Conservation (phyloP, 2,113 vertebrate genomes). For the Sander vitreus region DNA sequence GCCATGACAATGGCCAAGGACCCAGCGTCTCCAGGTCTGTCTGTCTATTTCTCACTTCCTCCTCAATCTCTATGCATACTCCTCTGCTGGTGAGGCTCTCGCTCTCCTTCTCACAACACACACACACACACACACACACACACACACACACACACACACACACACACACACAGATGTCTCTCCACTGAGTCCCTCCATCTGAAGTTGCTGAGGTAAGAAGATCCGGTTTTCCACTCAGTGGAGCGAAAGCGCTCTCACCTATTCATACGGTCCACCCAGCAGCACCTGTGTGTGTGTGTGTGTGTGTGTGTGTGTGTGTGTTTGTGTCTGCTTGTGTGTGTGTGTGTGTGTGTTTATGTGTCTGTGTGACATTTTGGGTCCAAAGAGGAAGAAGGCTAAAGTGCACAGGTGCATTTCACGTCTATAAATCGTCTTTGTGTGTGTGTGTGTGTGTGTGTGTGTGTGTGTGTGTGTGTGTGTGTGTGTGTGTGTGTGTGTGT, state of each 20-base stretch:
- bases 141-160: slow-evolving; percentile 30
- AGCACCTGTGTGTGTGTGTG: slow-evolving; percentile 74
- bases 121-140: background rate
- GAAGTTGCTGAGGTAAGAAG: slow-evolving; percentile 87
- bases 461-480: background rate
- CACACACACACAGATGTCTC: slow-evolving; percentile 76
- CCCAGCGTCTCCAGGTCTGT: background rate
- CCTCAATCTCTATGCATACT: slow-evolving; percentile 38
- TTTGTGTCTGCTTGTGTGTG: slow-evolving; percentile 47
- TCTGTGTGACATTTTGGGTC: slow-evolving; percentile 71
- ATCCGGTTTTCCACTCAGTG: slow-evolving; percentile 86
- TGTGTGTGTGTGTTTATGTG: slow-evolving; percentile 56
- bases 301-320: slow-evolving; percentile 46
- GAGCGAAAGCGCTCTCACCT: slow-evolving; percentile 80
- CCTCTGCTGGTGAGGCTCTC: slow-evolving; percentile 25
- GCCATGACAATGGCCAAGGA: slow-evolving; percentile 62
- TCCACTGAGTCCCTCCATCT: slow-evolving; percentile 72
- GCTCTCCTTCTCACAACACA: slow-evolving; percentile 17
- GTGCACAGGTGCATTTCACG: slow-evolving; percentile 61
- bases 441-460: too few relatives aligned
- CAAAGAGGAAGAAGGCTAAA: slow-evolving; percentile 59
- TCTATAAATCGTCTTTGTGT: slow-evolving; percentile 45
- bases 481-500: slow-evolving; percentile 19
- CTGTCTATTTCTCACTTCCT: slow-evolving; percentile 43
- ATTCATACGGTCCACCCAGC: slow-evolving; percentile 78